phyloP scores from a whole-genome alignment of 1,140 invertebrate genomes.

The Drosophila insularis region DNA sequence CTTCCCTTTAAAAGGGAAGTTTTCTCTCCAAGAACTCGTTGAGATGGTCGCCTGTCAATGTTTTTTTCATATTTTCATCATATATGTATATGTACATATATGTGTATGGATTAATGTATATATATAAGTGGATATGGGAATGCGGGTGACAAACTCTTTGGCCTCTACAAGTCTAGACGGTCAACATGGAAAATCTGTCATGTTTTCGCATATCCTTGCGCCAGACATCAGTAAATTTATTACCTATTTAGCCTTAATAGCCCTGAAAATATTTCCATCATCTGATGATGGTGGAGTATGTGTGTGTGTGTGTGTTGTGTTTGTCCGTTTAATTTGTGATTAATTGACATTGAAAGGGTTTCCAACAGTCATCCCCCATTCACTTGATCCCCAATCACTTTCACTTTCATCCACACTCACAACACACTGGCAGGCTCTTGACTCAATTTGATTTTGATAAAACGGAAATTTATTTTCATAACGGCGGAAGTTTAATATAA shows the following conservation, averaged over 20 bases:
- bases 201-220: conserved; percentile 56
- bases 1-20: background rate
- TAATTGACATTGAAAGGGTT: conserved; percentile 81
- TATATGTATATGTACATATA: background rate
- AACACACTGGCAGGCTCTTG: conserved; percentile 27
- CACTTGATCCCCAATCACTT: conserved; percentile 64
- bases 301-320: conserved; percentile 24
- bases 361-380: conserved; percentile 47
- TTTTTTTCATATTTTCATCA: conserved; percentile 3
- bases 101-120: background rate
- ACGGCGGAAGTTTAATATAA: conserved; percentile 67
- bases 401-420: conserved; percentile 47
- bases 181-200: conserved; percentile 54
- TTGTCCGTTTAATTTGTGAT: conserved; percentile 77
- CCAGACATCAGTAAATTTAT: conserved; percentile 76
- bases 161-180: conserved; percentile 55
- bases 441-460: conserved; percentile 62
- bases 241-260: conserved; percentile 80
- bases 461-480: conserved; percentile 71
- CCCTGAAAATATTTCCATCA: conserved; percentile 74
- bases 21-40: background rate
- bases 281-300: conserved; percentile 44
- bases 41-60: conserved; percentile 6
- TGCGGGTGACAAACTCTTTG: conserved; percentile 36
- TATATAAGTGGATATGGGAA: conserved; percentile 8